phyloP scores from a whole-genome alignment of 2,888 invertebrate genomes.

The Molorchus minor region DNA sequence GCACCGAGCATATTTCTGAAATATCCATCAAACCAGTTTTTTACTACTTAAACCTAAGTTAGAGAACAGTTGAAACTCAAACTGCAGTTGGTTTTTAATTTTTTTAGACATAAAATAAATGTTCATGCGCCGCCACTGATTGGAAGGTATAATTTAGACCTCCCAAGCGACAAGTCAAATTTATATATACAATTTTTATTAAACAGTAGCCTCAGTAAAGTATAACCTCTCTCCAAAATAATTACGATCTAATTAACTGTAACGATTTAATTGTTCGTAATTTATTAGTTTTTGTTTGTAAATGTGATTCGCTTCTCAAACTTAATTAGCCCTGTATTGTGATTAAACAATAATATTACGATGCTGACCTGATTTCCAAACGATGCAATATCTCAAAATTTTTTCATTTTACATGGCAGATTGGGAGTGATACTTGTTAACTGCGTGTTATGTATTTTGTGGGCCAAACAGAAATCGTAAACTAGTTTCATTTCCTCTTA shows the following conservation, averaged over 20 bases:
- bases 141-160: too few species aligned
- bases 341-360: conserved; percentile 6
- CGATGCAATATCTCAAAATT: conserved; percentile 9
- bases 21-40: too few species aligned
- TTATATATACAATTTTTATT: too few species aligned
- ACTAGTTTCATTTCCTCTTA: conserved; percentile 30
- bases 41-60: too few species aligned
- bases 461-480: conserved; percentile 25
- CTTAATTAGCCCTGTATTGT: conserved; percentile 15
- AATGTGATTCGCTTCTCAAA: conserved; percentile 17
- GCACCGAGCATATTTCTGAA: too few species aligned
- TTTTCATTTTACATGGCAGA: conserved; percentile 5
- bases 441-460: conserved; percentile 19
- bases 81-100: too few species aligned
- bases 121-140: too few species aligned
- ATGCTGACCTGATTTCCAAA: conserved; percentile 10
- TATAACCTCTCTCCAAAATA: too few species aligned
- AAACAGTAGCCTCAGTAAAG: too few species aligned
- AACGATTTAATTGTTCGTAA: not conserved
- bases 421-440: conserved; percentile 9
- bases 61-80: too few species aligned
- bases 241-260: conserved; percentile 2
- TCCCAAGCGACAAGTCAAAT: too few species aligned
- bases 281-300: conserved; percentile 10
- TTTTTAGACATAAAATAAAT: too few species aligned